Percentiles rank a stretch among this genome's conserved stretches.
These are phyloP conservation scores for Ellobium chinense DNA, from an alignment of 2,888 invertebrate genomes.

Conservation along the genomic window DNA sequence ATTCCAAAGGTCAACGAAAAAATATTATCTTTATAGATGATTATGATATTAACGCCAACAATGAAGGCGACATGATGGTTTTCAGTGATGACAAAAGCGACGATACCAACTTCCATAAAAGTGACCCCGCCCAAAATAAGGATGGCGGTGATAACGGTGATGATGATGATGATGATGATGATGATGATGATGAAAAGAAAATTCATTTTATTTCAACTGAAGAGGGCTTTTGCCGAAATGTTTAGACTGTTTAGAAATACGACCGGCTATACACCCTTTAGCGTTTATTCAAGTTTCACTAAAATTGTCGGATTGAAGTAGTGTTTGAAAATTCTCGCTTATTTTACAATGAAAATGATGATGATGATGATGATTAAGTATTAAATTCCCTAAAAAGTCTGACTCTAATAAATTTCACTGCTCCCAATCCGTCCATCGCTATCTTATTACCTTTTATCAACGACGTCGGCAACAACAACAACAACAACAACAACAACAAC, in stretches of 20 bases:
- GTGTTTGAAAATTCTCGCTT: no score
- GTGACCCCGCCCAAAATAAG: background rate
- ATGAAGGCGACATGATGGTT: background rate
- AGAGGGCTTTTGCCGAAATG: no score
- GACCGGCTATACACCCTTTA: background rate
- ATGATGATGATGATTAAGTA: background rate
- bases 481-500: background rate
- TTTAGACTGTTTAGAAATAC: background rate
- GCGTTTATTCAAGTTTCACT: no score
- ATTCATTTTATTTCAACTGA: background rate
- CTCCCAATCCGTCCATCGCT: background rate
- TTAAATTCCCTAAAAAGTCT: no score
- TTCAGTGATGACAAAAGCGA: background rate
- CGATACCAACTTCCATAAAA: slow-evolving; percentile 9
- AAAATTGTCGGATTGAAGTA: no score
- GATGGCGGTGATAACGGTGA: background rate
- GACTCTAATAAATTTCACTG: background rate
- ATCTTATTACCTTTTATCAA: background rate
- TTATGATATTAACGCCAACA: background rate
- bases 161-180: background rate
- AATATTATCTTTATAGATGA: no score
- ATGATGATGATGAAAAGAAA: background rate
- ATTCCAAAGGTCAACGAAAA: no score
- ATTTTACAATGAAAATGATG: background rate
- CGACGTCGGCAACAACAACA: background rate